phyloP scores from a whole-genome alignment of 2,888 invertebrate species.

The Cyclophora albipunctata region DNA sequence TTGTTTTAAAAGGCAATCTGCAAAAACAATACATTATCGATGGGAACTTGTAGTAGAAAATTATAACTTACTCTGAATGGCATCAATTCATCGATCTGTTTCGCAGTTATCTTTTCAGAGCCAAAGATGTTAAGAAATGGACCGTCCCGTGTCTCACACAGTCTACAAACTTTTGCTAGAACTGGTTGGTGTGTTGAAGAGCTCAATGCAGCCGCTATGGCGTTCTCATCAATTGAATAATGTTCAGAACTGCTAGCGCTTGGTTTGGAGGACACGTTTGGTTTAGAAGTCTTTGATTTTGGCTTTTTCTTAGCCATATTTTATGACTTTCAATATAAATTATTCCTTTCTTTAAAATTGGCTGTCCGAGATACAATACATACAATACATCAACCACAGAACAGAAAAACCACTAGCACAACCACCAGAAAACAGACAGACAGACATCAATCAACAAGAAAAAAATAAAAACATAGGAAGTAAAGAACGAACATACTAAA shows the following conservation, averaged over 20 bases:
- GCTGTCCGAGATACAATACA: not conserved
- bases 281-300: slow-evolving; percentile 23
- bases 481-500: no score
- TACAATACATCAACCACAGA: no score
- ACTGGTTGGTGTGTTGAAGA: slow-evolving; percentile 30
- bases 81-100: slow-evolving; percentile 61
- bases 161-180: slow-evolving; percentile 55
- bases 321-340: slow-evolving; percentile 19
- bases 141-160: slow-evolving; percentile 65
- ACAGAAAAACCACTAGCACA: no score
- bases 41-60: no score
- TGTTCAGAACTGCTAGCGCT: not conserved
- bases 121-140: slow-evolving; percentile 69
- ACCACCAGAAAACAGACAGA: not conserved
- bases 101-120: slow-evolving; percentile 53
- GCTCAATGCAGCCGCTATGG: slow-evolving; percentile 35
- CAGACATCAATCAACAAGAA: no score
- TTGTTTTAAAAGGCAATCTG: no score
- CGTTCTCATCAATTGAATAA: slow-evolving; percentile 24
- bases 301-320: slow-evolving; percentile 47
- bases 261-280: not conserved
- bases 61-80: slow-evolving; percentile 55
- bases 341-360: slow-evolving; percentile 2
- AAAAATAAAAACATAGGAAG: no score
- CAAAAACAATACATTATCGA: no score